Base-by-base conservation (phyloP, 2,797 vertebrate species). In the Valencia hispanica region DNA sequence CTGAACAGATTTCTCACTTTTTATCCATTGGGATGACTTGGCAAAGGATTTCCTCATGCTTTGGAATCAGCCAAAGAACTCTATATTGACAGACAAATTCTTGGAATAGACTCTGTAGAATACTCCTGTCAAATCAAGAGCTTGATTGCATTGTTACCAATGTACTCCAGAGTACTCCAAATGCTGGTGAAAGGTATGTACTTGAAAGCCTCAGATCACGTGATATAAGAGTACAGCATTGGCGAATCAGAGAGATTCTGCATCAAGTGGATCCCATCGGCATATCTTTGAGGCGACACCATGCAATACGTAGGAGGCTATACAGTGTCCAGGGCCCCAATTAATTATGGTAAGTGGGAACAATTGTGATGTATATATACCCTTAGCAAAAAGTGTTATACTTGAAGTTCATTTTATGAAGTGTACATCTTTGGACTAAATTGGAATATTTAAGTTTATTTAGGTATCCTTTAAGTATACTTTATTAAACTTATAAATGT, bases 201-300 rank as follows among this genome's bases (percentile, higher is more conserved):
- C 55, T 73, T 59, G 53, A 6, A 61, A 73, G 41, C 43, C 41
- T 73, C 17, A 73, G 71, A 73, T 72, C 36, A 57, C 6, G 17
- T 72, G 70, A 51, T 15, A 55, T 30, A 72, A 57, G 36, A 43
- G 8, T 72, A 39, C 51, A 57, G 17, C 1, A 9, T 53, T 72
- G 39, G 71, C 0, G 72, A 12, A 20, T 73, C 55, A 61, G 55
- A 0, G 41, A 63, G 0, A 73, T 27, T 1, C 55, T 63, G 30
- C 55, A 25, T 32, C 0, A 73, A 61, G 18, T 73, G 55, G 55
- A 73, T 32, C 39, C 55, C 55, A 73, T 59, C 18, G n/a, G 71
- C 18, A 14, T 39, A 45, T 43, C 53, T 45, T 59, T 59, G 27
- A 55, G 70, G 18, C 4, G 0, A 57, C 2, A 39, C 5, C 70